Evolutionary conservation across 2,888 invertebrate genomes (phyloP).

Genomic region (Hofmannophila pseudospretella): DNA sequence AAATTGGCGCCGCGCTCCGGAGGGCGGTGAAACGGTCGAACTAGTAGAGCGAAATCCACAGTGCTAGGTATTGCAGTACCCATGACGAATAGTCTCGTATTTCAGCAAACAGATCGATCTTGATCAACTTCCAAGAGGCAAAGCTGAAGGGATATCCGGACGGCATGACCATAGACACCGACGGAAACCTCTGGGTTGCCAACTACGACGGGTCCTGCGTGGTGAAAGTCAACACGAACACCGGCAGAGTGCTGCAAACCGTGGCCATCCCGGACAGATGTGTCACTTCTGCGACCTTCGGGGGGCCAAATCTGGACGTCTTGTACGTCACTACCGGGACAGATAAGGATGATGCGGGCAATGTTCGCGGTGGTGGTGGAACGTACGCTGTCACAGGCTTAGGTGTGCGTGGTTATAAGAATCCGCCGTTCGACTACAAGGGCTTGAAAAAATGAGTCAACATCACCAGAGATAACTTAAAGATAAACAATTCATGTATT

Average conservation of each 20-base stretch:
- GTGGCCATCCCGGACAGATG: constrained; percentile 77
- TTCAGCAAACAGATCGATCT: constrained; percentile 77
- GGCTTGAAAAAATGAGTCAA: background rate
- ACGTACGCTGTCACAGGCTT: constrained; percentile 72
- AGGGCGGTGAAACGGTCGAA: no score
- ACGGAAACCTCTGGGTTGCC: constrained; percentile 87
- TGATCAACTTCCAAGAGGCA: constrained; percentile 76
- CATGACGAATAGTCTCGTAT: no score
- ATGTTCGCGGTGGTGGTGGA: constrained; percentile 67
- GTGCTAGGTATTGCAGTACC: no score
- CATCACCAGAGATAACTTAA: no score
- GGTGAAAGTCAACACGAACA: constrained; percentile 73
- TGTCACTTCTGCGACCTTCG: constrained; percentile 85
- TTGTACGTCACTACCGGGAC: constrained; percentile 81
- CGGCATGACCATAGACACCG: constrained; percentile 86
- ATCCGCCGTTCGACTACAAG: constrained; percentile 10
- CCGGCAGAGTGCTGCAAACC: constrained; percentile 74
- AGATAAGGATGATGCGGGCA: constrained; percentile 57
- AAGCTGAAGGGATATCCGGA: constrained; percentile 74
- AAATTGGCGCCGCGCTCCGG: no score
- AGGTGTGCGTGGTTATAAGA: constrained; percentile 59
- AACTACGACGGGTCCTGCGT: constrained; percentile 80
- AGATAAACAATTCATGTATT: no score
- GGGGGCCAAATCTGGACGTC: constrained; percentile 82
- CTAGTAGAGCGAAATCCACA: no score